Base-by-base conservation (phyloP, 2,888 invertebrate genomes). In the Beris chalybata region DNA sequence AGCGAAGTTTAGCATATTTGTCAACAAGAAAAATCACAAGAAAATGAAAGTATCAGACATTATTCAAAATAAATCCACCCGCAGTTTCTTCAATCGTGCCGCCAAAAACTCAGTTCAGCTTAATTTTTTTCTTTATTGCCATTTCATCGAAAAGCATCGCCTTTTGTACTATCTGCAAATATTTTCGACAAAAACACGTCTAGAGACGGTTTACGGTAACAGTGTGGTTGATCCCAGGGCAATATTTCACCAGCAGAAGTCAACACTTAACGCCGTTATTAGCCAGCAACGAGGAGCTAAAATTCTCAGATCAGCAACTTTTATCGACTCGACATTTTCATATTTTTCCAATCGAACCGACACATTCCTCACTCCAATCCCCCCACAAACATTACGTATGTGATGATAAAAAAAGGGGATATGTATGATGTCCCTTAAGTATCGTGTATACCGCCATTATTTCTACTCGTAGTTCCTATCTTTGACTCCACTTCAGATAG, bases 201-300 rank as follows among this genome's bases (percentile, higher is more conserved):
- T 38, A 38, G 38, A 38, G 38, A 38, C 9, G 38, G 38, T 38
- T 38, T 38, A 38, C 1, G 38, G 38, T 38, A 38, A 38, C 38
- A 53, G 12, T 50, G n/a, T 29, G 22, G 31, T 54, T 54, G 54
- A 54, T 54, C 32, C 31, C 31, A 5, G 6, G 12, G 54, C 31
- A 15, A 54, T 54, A 54, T 54, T 32, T 54, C 54, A n/a, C 54
- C 32, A 30, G 32, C 54, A 32, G 32, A 54, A 54, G 54, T 54
- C 54, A 54, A 54, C 54, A 54, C 54, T 54, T 54, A 30, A n/a
- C 31, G 54, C 30, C 54, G 31, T 54, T 54, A 54, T 54, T 54
- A 54, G 54, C 54, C 31, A 31, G 31, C 54, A 31, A 54, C 31
- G 54, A 54, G n/a, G 54, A 54, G 54, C 22, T 30, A 54, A 54